Conservation (phyloP, 1,140 invertebrate genomes). For the Monomorium pharaonis region DNA sequence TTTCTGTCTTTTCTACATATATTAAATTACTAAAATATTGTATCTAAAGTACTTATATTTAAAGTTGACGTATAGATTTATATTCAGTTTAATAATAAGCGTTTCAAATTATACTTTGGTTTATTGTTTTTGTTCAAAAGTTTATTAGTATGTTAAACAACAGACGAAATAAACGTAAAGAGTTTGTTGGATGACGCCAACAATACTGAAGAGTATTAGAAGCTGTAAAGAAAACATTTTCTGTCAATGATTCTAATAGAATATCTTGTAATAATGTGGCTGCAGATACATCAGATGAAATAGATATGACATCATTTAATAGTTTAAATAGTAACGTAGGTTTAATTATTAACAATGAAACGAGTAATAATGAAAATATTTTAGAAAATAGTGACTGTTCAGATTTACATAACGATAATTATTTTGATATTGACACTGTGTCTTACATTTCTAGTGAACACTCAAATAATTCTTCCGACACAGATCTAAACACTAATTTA, state of each 20-base stretch:
- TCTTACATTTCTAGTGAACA: background rate
- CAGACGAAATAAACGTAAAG: background rate
- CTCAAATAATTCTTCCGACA: background rate
- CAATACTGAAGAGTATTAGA: background rate
- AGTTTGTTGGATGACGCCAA: background rate
- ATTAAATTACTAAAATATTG: no score
- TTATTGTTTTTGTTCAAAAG: background rate
- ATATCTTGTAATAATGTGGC: background rate
- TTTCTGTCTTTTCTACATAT: no score
- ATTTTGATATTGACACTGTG: background rate
- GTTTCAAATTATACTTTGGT: no score
- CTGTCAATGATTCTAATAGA: background rate
- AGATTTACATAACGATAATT: background rate
- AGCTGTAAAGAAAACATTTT: background rate
- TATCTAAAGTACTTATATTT: no score
- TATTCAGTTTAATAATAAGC: no score
- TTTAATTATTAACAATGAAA: slow-evolving; percentile 15
- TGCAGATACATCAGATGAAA: background rate
- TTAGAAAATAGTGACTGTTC: background rate
- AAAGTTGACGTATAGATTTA: no score
- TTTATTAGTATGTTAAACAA: background rate
- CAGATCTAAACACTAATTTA: background rate
- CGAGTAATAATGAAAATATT: background rate
- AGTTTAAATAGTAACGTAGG: background rate
- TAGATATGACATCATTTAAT: background rate